Evolutionary conservation across 2,113 vertebrate species (phyloP).

Genomic region (Abramis brama): DNA sequence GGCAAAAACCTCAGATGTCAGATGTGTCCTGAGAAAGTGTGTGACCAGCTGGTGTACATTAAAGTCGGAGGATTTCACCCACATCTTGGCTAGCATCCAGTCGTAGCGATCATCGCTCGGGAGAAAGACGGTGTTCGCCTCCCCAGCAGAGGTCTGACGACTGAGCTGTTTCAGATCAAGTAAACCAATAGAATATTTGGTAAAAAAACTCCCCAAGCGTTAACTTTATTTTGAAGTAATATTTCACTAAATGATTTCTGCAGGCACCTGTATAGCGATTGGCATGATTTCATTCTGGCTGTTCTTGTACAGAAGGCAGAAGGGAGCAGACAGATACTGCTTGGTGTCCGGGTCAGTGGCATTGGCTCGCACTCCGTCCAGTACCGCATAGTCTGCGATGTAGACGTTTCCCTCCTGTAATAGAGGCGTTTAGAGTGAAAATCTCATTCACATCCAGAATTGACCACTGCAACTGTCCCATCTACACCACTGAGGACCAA

Average conservation of each 20-base stretch:
- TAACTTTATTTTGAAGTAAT: background rate
- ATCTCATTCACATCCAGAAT: too few relatives aligned
- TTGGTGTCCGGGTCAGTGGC: constrained; percentile 88
- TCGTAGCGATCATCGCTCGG: constrained; percentile 66
- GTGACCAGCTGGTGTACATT: constrained; percentile 64
- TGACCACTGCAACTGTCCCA: background rate
- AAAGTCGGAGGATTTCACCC: constrained; percentile 69
- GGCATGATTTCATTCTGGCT: constrained; percentile 87
- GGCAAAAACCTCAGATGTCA: constrained; percentile 68
- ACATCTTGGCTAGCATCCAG: constrained; percentile 74
- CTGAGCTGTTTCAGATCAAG: constrained; percentile 32
- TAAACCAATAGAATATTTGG: background rate
- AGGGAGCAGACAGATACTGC: constrained; percentile 90
- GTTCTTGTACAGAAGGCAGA: constrained; percentile 94
- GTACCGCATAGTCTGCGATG: constrained; percentile 86
- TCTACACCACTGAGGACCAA: too few relatives aligned
- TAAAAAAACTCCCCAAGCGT: background rate
- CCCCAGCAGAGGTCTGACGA: constrained; percentile 40
- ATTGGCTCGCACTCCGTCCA: constrained; percentile 86
- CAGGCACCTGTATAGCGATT: constrained; percentile 92
- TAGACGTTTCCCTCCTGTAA: constrained; percentile 90
- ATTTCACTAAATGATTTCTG: background rate
- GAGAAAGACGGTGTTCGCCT: constrained; percentile 66
- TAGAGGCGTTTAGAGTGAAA: constrained; percentile 1
- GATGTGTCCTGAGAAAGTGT: constrained; percentile 70